Evolutionary conservation across 2,113 vertebrate species (phyloP).

Genomic region (Scalopus aquaticus): DNA sequence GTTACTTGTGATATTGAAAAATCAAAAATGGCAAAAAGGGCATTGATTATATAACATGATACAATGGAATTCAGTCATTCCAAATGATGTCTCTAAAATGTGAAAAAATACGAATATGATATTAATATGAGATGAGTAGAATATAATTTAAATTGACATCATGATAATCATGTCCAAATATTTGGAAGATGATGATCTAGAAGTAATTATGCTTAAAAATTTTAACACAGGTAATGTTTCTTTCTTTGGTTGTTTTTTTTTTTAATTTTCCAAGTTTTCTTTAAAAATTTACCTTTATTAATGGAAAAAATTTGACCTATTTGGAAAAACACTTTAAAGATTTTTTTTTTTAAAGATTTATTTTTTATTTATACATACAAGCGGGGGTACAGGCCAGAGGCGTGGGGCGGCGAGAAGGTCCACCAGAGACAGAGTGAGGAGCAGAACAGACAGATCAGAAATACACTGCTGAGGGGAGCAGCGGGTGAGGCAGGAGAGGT

Average conservation of each 20-base stretch:
- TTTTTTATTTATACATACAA: too few relatives aligned
- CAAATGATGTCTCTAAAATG: background rate
- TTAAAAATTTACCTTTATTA: background rate
- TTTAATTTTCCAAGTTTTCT: slow-evolving; percentile 3
- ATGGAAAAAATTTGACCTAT: background rate
- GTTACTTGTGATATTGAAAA: background rate
- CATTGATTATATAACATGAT: background rate
- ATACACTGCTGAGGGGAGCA: too few relatives aligned
- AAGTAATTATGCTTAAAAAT: background rate
- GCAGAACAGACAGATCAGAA: too few relatives aligned
- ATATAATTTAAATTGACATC: background rate
- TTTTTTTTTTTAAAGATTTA: too few relatives aligned
- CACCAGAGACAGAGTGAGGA: too few relatives aligned
- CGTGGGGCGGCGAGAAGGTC: too few relatives aligned
- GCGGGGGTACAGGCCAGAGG: too few relatives aligned
- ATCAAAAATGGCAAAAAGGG: background rate
- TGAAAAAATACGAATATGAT: background rate
- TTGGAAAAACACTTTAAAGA: background rate
- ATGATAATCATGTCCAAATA: background rate
- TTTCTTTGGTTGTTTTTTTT: background rate
- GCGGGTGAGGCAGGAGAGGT: too few relatives aligned
- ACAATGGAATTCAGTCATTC: background rate
- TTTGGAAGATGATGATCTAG: background rate
- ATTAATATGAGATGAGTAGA: background rate
- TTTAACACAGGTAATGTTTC: background rate